phyloP scores from a whole-genome alignment of 2,797 vertebrate species.

The Picus viridis region DNA sequence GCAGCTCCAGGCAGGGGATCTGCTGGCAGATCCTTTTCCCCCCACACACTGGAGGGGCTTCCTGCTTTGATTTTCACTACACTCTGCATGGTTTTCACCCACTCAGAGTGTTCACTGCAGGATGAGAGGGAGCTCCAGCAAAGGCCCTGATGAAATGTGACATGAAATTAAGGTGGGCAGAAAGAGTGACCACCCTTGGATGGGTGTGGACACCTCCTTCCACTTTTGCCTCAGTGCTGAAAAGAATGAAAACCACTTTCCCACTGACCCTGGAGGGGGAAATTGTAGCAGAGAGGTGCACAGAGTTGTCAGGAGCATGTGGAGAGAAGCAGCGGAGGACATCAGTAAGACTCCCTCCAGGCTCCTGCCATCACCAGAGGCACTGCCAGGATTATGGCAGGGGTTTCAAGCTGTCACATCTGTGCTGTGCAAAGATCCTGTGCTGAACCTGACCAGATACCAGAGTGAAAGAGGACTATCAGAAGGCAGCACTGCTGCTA shows the following conservation, averaged over 20 bases:
- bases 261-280: no score
- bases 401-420: accelerated
- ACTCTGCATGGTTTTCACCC: not conserved
- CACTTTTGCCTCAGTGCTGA: not conserved
- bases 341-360: accelerated
- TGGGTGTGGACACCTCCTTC: not conserved
- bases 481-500: not conserved
- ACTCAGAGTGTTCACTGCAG: not conserved
- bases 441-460: not conserved
- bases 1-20: not conserved
- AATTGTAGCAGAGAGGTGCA: accelerated
- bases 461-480: not conserved
- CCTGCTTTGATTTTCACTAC: not conserved
- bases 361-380: not conserved
- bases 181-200: not conserved
- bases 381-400: not conserved
- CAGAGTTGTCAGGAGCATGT: accelerated
- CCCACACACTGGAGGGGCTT: not conserved
- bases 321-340: not conserved
- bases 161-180: not conserved
- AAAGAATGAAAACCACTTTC: not conserved
- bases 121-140: not conserved
- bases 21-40: not conserved
- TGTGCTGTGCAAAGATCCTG: not conserved
- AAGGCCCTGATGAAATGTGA: not conserved